Base-by-base conservation (phyloP, 2,113 vertebrate genomes). In the Sceloporus undulatus region DNA sequence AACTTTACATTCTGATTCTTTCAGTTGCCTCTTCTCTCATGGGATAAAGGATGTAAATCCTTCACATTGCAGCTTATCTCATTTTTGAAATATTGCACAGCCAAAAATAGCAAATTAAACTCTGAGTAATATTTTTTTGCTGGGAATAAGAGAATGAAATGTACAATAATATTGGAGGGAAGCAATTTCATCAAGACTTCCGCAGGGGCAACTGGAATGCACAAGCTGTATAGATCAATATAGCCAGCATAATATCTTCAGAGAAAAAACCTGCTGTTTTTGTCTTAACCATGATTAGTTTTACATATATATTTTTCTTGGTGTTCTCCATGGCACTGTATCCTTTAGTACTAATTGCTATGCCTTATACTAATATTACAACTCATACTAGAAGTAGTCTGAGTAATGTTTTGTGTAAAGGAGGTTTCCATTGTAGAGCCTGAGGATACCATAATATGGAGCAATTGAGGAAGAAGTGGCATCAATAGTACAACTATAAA, bases 31-130 rank as follows among this genome's bases (percentile, higher is more conserved):
- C 78, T n/a, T 91, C 82, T 82, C 79, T 68, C 89, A 82, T 73
- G 82, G 68, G 87, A 91, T 88, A 83, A 52, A 40, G 85, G 77
- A 38, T 40, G 87, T 10, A 89, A 89, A 89, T 76, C 80, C 86
- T 93, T 89, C 71, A 13, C 88, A 16, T 7, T 81, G 85, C 0
- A 0, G 73, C 62, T 94, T 91, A 71, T 42, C 82, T 91, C 21
- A 0, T 56, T 38, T 89, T 81, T 66, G 54, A 92, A 87, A 74
- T 89, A 85, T 85, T 29, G 27, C 80, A 89, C 68, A 76, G 48
- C 40, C 54, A 70, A 74, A 19, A 83, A 71, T 0, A 90, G 89
- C 25, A 27, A 78, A 29, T 68, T 75, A 90, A 93, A 91, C 66
- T 19, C 68, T 68, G 78, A n/a, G 80, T 27, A 87, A 11, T n/a